Conservation (phyloP, 2,113 vertebrate species). For the Tinamus guttatus region DNA sequence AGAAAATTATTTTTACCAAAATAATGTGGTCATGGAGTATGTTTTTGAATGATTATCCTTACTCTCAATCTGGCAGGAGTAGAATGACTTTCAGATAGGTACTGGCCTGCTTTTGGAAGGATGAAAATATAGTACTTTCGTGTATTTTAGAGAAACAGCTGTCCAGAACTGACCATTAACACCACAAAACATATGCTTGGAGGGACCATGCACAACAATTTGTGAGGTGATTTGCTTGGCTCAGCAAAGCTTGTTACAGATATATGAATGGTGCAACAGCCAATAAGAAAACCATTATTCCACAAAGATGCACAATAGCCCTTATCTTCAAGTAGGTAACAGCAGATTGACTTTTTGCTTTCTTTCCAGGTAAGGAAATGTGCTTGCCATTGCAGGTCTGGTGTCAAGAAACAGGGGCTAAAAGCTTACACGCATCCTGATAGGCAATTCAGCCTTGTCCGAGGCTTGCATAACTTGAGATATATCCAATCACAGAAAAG, state of each 20-base stretch:
- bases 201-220: too few species aligned
- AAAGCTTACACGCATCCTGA: too few species aligned
- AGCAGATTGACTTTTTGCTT: not conserved
- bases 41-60: not conserved
- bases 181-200: not conserved
- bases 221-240: not conserved
- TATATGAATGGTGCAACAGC: not conserved
- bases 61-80: not conserved
- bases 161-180: not conserved
- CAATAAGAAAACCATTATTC: not conserved
- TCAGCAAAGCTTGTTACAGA: not conserved
- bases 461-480: too few species aligned
- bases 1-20: not conserved
- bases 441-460: too few species aligned
- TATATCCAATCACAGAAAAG: too few species aligned
- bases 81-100: not conserved
- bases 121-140: too few species aligned
- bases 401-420: too few species aligned
- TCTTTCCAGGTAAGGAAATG: not conserved
- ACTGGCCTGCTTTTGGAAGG: not conserved
- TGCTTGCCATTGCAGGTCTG: too few species aligned
- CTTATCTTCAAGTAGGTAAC: not conserved
- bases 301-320: not conserved
- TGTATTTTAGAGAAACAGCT: not conserved
- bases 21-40: not conserved